phyloP scores from a whole-genome alignment of 2,113 vertebrate species.

The Actenoides lindsayi region DNA sequence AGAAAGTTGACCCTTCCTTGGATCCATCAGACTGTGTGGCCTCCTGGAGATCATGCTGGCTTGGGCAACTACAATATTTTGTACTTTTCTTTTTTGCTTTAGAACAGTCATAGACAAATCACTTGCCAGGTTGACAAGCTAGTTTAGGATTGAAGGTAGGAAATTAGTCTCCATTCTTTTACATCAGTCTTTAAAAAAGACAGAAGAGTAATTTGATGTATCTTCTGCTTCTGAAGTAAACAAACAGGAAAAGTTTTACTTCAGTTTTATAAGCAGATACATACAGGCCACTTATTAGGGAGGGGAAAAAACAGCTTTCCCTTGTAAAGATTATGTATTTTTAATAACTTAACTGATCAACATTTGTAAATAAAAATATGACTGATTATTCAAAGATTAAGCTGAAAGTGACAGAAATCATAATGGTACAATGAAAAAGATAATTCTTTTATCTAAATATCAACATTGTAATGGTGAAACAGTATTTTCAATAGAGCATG shows the following conservation, averaged over 20 bases:
- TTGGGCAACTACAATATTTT: conserved; percentile 22
- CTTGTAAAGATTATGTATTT: not conserved
- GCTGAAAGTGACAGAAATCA: not conserved
- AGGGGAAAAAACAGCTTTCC: not conserved
- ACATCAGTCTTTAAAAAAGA: not conserved
- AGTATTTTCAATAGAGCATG: not conserved
- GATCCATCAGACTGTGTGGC: not conserved
- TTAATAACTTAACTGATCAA: not conserved
- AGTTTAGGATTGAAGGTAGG: not conserved
- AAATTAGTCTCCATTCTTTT: not conserved
- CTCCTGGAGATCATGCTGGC: not conserved
- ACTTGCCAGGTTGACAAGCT: not conserved
- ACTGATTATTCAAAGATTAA: not conserved
- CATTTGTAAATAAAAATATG: not conserved
- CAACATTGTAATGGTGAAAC: not conserved
- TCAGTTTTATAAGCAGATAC: not conserved
- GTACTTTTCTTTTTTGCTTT: not conserved
- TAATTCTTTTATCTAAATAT: not conserved
- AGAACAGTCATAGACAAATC: not conserved
- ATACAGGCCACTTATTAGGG: not conserved
- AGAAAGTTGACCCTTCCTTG: conserved; percentile 51
- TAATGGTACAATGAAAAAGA: not conserved
- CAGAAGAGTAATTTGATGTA: not conserved
- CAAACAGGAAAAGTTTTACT: not conserved
- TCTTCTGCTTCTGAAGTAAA: not conserved